Evolutionary conservation across 2,888 invertebrate species (phyloP).

Genomic region (Rambutsinella grinnellia): DNA sequence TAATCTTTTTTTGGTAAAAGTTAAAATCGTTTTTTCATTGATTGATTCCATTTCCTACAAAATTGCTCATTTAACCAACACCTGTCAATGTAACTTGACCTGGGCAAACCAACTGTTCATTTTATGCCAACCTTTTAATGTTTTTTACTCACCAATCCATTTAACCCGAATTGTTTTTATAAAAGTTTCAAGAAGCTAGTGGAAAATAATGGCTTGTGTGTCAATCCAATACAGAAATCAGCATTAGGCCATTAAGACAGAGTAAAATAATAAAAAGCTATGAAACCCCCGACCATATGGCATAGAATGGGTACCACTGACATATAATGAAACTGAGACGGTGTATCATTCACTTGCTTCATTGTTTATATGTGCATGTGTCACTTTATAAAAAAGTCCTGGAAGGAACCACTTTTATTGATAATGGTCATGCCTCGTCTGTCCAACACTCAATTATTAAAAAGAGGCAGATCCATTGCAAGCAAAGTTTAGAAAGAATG

Average conservation of each 20-base stretch:
- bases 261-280: background rate
- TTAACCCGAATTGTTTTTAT: no score
- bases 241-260: no score
- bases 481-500: constrained; percentile 30
- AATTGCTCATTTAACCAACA: no score
- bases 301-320: background rate
- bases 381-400: background rate
- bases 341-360: constrained; percentile 5
- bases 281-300: constrained; percentile 29
- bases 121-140: no score
- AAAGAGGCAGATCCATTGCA: constrained; percentile 49
- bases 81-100: constrained; percentile 28
- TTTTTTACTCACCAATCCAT: no score
- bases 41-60: no score
- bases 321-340: constrained; percentile 11
- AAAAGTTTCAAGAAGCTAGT: no score
- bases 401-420: constrained; percentile 10
- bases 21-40: no score
- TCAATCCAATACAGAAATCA: no score
- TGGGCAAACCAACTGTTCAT: background rate
- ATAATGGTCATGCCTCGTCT: constrained; percentile 53
- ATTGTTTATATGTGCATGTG: constrained; percentile 3
- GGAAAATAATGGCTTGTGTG: no score
- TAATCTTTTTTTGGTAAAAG: no score
- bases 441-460: constrained; percentile 37